Evolutionary conservation across 2,888 invertebrate genomes (phyloP), one percentile per base, ranked within the genome.

Genomic region (Oligia latruncula): DNA sequence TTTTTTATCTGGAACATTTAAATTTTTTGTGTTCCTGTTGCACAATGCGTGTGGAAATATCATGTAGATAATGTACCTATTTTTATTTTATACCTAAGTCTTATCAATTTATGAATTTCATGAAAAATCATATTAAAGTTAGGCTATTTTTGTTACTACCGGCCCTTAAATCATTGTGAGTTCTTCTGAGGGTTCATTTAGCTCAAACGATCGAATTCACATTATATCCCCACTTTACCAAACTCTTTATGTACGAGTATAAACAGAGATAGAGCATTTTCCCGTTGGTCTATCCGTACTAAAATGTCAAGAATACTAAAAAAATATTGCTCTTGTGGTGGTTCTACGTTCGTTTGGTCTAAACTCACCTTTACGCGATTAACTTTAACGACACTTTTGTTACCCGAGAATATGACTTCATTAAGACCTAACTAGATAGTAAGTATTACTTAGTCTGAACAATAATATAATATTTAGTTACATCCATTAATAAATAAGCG

Each of bases 401-500:
- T 23, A 62, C 68, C 62, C 55, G 23, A 55, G 66, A 62, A 40
- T 67, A 55, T 66, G 17, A 62, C 60, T 78, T 66, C 52, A 72
- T 83, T 82, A 82, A 78, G 58, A 72, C 13, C 62, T 67, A 67
- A 83, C 13, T 62, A 58, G 46, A 40, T 70, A 82, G 40, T 77
- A 40, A 83, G 35, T 71, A 52, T n/a, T 67, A 67, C 81, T 81
- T 81, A 67, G 29, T 64, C 20, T 62, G 29, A 74, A 75, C 55
- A 75, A 58, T 62, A 55, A 40, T 68, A n/a, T 66, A 84, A 73
- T 71, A 81, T 81, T 71, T 68, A 40, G 40, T 40, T 40, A 77
- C 13, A 35, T 35, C 40, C 76, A 55, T 77, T 70, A 77, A 68
- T 64, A 65, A 74, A 85, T 77, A 85, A 81, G 49, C 29, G 43